Evolutionary conservation across 2,888 invertebrate genomes (phyloP).

Genomic region (Leucania comma): DNA sequence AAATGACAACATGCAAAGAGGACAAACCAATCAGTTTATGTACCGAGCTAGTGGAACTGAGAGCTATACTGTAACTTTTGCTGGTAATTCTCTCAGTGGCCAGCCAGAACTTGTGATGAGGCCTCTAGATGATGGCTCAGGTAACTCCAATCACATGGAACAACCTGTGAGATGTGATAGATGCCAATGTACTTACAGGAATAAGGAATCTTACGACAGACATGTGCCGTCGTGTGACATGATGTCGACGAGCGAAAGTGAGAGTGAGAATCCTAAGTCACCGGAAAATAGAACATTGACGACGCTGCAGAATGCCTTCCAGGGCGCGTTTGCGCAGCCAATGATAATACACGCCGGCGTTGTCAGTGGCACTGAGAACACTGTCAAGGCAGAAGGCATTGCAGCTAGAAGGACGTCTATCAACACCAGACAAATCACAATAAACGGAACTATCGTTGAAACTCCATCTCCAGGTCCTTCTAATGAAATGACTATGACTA

Average conservation of each 20-base stretch:
- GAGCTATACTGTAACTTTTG: constrained; percentile 88
- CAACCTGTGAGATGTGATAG: constrained; percentile 96
- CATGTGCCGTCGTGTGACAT: constrained; percentile 95
- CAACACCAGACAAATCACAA: constrained; percentile 89
- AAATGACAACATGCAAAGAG: constrained; percentile 80
- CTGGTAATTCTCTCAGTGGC: constrained; percentile 88
- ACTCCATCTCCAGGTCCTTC: constrained; percentile 89
- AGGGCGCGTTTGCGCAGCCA: constrained; percentile 88
- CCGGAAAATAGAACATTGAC: constrained; percentile 89
- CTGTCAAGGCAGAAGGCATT: constrained; percentile 88
- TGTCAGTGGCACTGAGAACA: constrained; percentile 85
- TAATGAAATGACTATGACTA: constrained; percentile 89
- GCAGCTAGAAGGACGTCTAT: constrained; percentile 88
- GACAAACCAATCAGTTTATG: constrained; percentile 84
- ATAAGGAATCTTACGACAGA: constrained; percentile 95
- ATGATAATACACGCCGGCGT: constrained; percentile 88
- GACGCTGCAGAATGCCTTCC: constrained; percentile 88
- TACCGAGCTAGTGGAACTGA: constrained; percentile 88
- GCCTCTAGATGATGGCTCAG: constrained; percentile 82
- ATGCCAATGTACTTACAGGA: constrained; percentile 96
- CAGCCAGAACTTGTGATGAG: constrained; percentile 87
- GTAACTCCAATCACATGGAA: constrained; percentile 89
- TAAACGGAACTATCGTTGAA: constrained; percentile 89
- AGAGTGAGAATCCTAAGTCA: constrained; percentile 93
- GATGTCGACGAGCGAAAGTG: constrained; percentile 95